Conservation (phyloP, 2,888 invertebrate species). For the Mystacides longicornis region DNA sequence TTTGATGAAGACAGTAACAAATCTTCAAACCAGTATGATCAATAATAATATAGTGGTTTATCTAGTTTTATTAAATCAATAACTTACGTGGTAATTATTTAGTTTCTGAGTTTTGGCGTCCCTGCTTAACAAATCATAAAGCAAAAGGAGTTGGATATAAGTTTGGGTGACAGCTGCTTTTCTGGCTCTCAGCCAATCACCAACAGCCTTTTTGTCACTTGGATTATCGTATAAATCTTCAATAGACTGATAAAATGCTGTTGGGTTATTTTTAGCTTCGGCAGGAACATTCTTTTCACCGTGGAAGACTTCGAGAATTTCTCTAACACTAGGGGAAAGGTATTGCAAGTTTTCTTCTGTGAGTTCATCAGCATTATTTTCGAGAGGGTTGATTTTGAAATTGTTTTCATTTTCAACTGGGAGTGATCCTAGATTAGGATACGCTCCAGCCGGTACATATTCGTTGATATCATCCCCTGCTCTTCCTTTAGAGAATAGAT, state of each 20-base stretch:
- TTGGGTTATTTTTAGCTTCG: slow-evolving; percentile 16
- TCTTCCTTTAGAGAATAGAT: slow-evolving; percentile 14
- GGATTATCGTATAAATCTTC: slow-evolving; percentile 20
- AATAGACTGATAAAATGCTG: slow-evolving; percentile 17
- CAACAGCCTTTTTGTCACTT: slow-evolving; percentile 26
- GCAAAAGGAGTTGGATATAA: slow-evolving; percentile 50
- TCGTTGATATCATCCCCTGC: slow-evolving; percentile 7
- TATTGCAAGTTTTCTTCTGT: slow-evolving; percentile 43
- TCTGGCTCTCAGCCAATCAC: slow-evolving; percentile 37
- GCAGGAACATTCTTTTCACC: background rate
- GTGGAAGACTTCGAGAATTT: slow-evolving; percentile 34
- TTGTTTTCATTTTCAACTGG: slow-evolving; percentile 23
- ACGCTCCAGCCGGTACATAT: background rate
- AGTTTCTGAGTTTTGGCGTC: slow-evolving; percentile 57
- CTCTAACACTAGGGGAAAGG: slow-evolving; percentile 38
- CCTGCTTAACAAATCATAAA: slow-evolving; percentile 59
- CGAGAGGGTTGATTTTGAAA: slow-evolving; percentile 22
- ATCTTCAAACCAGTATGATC: too few relatives aligned
- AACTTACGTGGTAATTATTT: slow-evolving; percentile 52
- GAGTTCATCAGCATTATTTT: slow-evolving; percentile 32
- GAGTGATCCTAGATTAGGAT: slow-evolving; percentile 19
- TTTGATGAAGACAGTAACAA: too few relatives aligned
- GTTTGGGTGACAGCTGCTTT: slow-evolving; percentile 51
- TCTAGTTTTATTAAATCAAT: too few relatives aligned
- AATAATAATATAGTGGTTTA: too few relatives aligned